Conservation (phyloP, 1,140 invertebrate genomes). For the Drosophila yakuba region DNA sequence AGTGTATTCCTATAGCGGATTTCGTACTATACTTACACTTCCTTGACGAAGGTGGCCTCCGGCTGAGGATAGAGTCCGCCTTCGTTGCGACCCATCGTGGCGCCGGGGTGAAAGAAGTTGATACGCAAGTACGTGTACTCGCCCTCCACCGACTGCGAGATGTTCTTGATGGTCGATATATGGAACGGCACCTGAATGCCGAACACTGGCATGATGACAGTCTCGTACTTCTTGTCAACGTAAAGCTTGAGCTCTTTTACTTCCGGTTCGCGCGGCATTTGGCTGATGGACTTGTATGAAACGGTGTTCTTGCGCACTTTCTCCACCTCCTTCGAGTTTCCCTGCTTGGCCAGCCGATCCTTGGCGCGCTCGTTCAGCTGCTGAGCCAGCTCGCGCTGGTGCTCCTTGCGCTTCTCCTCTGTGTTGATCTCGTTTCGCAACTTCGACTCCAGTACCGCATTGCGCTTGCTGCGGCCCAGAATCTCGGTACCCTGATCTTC, state of each 20-base stretch:
- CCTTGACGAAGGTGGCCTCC: slow-evolving; percentile 98
- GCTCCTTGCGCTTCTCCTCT: slow-evolving; percentile 98
- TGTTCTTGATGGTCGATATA: slow-evolving; percentile 99
- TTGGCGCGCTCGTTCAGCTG: slow-evolving; percentile 96
- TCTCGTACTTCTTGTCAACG: slow-evolving; percentile 99
- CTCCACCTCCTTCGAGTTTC: slow-evolving; percentile 93
- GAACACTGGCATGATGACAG: slow-evolving; percentile 98
- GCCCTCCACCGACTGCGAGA: slow-evolving; percentile 98
- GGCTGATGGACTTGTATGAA: slow-evolving; percentile 96
- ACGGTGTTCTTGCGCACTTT: slow-evolving; percentile 97
- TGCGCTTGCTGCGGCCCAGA: slow-evolving; percentile 93
- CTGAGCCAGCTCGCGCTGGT: slow-evolving; percentile 97
- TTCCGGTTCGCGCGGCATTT: slow-evolving; percentile 97
- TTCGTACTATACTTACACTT: slow-evolving; percentile 90
- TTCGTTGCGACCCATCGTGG: slow-evolving; percentile 96
- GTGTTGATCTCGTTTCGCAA: slow-evolving; percentile 97
- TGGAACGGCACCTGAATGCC: slow-evolving; percentile 98
- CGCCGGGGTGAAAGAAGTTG: slow-evolving; percentile 99
- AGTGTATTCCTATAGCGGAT: background rate
- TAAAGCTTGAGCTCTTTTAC: slow-evolving; percentile 97
- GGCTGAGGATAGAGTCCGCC: slow-evolving; percentile 95
- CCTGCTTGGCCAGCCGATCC: slow-evolving; percentile 95
- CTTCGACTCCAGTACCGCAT: slow-evolving; percentile 97
- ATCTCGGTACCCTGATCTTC: slow-evolving; percentile 88
- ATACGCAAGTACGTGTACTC: slow-evolving; percentile 99